Conservation (phyloP, 2,797 vertebrate species). For the Channa striata region DNA sequence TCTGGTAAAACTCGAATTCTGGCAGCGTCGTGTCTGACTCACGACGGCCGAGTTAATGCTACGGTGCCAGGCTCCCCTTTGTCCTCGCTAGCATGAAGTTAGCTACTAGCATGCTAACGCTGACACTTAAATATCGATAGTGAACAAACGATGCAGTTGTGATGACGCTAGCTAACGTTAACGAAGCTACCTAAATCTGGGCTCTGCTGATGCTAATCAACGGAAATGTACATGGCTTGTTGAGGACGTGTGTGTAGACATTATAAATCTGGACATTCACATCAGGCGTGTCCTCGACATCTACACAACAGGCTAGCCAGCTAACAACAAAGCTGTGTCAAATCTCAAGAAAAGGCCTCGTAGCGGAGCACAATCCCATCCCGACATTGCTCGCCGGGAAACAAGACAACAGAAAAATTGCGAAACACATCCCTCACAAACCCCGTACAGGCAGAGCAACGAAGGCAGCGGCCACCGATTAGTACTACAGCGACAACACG, state of each 20-base stretch:
- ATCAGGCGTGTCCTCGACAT: not conserved
- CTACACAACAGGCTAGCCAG: slow-evolving; percentile 16
- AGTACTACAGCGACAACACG: not conserved
- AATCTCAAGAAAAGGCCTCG: slow-evolving; percentile 71
- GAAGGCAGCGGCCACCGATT: not conserved
- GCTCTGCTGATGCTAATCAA: slow-evolving; percentile 25
- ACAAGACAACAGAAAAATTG: slow-evolving; percentile 77
- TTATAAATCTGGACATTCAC: not conserved
- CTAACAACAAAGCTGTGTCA: slow-evolving; percentile 48
- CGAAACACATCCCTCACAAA: slow-evolving; percentile 66
- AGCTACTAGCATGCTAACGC: slow-evolving; percentile 62
- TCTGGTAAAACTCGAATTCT: not conserved
- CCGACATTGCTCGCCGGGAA: slow-evolving; percentile 80
- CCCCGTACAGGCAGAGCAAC: not conserved
- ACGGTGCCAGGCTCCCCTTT: slow-evolving; percentile 71
- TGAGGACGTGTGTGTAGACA: not conserved
- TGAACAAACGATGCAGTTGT: slow-evolving; percentile 52
- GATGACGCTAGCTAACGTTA: slow-evolving; percentile 60
- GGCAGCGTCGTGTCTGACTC: not conserved
- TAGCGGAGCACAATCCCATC: slow-evolving; percentile 71
- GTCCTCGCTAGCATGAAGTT: slow-evolving; percentile 75
- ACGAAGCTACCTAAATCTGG: slow-evolving; percentile 64
- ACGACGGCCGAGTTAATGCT: slow-evolving; percentile 29
- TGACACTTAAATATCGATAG: slow-evolving; percentile 35
- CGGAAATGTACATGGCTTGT: slow-evolving; percentile 13